Base-by-base conservation (phyloP, 2,888 invertebrate genomes). In the Osmoderma eremita region DNA sequence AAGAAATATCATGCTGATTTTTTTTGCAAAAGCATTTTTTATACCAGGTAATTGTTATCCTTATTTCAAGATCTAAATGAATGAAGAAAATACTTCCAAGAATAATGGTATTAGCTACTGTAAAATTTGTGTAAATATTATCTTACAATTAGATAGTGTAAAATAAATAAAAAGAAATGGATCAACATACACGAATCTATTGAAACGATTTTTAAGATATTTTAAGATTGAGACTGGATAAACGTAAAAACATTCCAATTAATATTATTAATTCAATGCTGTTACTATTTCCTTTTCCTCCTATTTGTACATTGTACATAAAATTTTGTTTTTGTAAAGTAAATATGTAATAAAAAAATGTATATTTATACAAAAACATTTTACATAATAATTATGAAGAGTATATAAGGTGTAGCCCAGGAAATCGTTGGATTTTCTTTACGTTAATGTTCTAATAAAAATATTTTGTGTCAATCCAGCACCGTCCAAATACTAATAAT, bases 71-170 rank as follows among this genome's bases (percentile, higher is more conserved):
- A 12, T 58, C 17, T 39, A 18, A 58, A n/a, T 70, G 69, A 73
- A 6, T 8, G 30, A 30, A 4, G 30, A 6, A 30, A 3, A 6
- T 2, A 30, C 8, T 30, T 30, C 30, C 30, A 30, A 73, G 72
- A 73, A 71, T 71, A 51, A 51, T 65, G 45, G 22, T 68, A 70
- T 72, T 72, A 71, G 74, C 74, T 73, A 72, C 58, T 75, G 73
- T 76, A 77, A 74, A 72, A 73, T 72, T 58, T 72, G 71, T 79
- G 78, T 79, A 79, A 75, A 79, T 78, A 78, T 78, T 77, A 76
- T 67, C 69, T 75, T 30, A 30, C 30, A 6, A 30, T 30, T 30
- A 75, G 76, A 74, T 72, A 75, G 66, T 76, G 74, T 75, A 75
- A 71, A 67, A 74, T 74, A 72, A 67, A 70, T 67, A 69, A 70